Percentiles rank a stretch among this genome's conserved stretches.
Conservation (phyloP, 2,797 vertebrate species). For the Microtus californicus region DNA sequence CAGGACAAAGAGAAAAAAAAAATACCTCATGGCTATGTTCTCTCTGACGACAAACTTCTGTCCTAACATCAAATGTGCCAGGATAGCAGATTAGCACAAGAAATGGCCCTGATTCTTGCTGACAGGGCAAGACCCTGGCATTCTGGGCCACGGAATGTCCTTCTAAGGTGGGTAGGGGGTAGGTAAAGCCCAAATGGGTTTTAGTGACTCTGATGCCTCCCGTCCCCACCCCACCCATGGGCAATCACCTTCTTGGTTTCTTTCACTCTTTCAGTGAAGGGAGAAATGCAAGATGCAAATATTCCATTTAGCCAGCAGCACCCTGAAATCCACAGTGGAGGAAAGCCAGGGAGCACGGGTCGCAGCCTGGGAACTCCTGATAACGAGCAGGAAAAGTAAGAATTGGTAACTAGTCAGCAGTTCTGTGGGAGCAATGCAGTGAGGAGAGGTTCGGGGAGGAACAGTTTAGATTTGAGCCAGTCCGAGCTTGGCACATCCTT, state of each 20-base stretch:
- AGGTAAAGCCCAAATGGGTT: constrained; percentile 26
- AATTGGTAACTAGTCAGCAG: constrained; percentile 46
- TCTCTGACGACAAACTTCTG: constrained; percentile 73
- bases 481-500: background rate
- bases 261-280: background rate
- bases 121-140: background rate
- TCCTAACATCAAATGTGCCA: constrained; percentile 68
- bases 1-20: constrained; percentile 84
- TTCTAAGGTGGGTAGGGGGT: background rate
- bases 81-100: constrained; percentile 63
- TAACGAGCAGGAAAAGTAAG: constrained; percentile 46
- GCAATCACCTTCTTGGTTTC: constrained; percentile 48
- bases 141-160: background rate
- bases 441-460: background rate
- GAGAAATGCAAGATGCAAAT: background rate
- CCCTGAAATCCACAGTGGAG: constrained; percentile 37
- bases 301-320: constrained; percentile 70
- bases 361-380: constrained; percentile 49
- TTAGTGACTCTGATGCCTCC: constrained; percentile 26
- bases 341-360: constrained; percentile 55
- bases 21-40: constrained; percentile 87
- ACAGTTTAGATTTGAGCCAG: background rate
- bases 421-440: background rate
- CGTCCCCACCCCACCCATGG: background rate
- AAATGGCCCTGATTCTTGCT: constrained; percentile 45